phyloP scores from a whole-genome alignment of 2,888 invertebrate species.

The Heteromurus nitidus region DNA sequence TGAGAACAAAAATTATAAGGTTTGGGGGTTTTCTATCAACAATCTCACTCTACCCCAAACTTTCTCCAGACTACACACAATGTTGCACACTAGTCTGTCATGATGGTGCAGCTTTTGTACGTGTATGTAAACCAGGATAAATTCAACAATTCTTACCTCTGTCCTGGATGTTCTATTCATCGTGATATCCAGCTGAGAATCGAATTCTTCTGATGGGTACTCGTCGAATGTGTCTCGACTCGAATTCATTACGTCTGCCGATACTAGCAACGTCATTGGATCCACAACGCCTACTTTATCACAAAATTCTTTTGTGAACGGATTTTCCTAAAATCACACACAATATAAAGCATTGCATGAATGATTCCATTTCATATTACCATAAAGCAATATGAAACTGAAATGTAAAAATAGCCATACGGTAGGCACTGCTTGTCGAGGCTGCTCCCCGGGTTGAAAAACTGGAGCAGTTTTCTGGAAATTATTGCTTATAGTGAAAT shows the following conservation, averaged over 20 bases:
- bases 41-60: slow-evolving; percentile 9
- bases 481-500: slow-evolving; percentile 84
- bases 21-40: not conserved
- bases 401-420: slow-evolving; percentile 27
- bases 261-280: slow-evolving; percentile 81
- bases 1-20: no score
- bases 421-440: slow-evolving; percentile 54
- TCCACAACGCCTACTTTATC: slow-evolving; percentile 83
- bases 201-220: slow-evolving; percentile 16
- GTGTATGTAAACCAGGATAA: no score
- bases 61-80: not conserved
- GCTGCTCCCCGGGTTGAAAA: slow-evolving; percentile 75
- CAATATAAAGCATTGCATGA: slow-evolving; percentile 7
- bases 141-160: no score
- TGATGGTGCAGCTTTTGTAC: no score
- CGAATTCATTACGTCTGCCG: slow-evolving; percentile 15
- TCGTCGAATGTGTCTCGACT: not conserved
- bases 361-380: slow-evolving; percentile 11
- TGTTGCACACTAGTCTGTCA: no score
- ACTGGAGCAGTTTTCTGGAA: slow-evolving; percentile 86
- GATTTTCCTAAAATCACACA: slow-evolving; percentile 75
- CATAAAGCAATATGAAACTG: not conserved
- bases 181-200: slow-evolving; percentile 66
- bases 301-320: slow-evolving; percentile 78
- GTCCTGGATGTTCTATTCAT: slow-evolving; percentile 57